Base-by-base conservation (phyloP, 2,888 invertebrate species). In the Deilephila elpenor region DNA sequence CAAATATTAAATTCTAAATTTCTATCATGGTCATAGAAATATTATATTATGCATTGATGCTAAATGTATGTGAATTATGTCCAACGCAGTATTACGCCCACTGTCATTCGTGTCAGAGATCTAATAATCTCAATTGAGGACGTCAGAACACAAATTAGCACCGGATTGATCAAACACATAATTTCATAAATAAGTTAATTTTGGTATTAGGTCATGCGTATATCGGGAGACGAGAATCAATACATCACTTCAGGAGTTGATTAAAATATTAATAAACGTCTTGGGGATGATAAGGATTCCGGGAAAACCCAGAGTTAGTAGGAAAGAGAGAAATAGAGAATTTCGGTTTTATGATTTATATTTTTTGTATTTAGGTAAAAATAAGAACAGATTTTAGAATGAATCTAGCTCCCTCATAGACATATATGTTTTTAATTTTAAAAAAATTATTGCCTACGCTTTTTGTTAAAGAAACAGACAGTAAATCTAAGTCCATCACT, bases 151-250 rank as follows among this genome's bases (percentile, higher is more conserved):
- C 19, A 56, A 56, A 56, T 56, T 56, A 56, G 56, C n/a, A 56
- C 56, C 56, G 56, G 5, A 56, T 56, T 56, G 56, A 56, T 56
- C 56, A 56, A 56, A 56, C 56, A 56, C 56, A 19, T 56, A 56
- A 56, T 56, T 56, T 56, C 56, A 56, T 56, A 56, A 56, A 56
- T 56, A 56, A 56, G 19, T 56, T 56, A 56, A 56, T 56, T 56
- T n/a, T n/a, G n/a, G 56, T 56, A n/a, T 56, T 56, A 19, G 56
- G 56, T 56, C 56, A 56, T 6, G 6, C 14, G n/a, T n/a, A 56
- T 44, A 14, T 56, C 19, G 56, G n/a, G 56, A 17, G 5, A 11
- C 56, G 56, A 56, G 56, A 56, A n/a, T n/a, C n/a, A n/a, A 56
- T 56, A 56, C n/a, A 56, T 56, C n/a, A 44, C 14, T 44, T 44